Percentiles rank a stretch among this genome's conserved stretches.
Evolutionary conservation across 1,140 invertebrate species (phyloP).

Genomic region (Carcinoscorpius rotundicauda): DNA sequence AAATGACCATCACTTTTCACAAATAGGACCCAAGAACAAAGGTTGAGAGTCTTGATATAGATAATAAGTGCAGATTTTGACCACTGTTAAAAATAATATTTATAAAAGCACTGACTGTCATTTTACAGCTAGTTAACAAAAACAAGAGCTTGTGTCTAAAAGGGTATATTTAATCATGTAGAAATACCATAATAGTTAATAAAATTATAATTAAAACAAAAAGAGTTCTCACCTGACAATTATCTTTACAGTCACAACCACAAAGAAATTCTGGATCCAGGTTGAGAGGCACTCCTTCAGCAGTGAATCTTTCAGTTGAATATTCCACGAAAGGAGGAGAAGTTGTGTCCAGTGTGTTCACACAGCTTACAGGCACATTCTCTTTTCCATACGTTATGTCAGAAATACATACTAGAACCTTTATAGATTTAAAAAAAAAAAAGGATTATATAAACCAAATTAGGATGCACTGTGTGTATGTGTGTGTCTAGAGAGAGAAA

Average conservation of each 20-base stretch:
- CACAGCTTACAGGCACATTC: constrained; percentile 71
- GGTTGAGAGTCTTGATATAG: no score
- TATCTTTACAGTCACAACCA: constrained; percentile 83
- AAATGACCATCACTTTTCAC: no score
- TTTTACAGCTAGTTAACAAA: no score
- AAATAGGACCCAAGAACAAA: no score
- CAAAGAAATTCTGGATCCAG: constrained; percentile 71
- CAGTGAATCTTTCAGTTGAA: constrained; percentile 65
- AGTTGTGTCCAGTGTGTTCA: constrained; percentile 75
- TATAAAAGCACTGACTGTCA: no score
- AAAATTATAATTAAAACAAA: not conserved
- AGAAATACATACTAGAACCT: not conserved
- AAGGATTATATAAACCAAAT: no score
- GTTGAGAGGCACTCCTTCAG: constrained; percentile 67
- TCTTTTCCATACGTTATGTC: constrained; percentile 66
- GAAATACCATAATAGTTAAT: no score
- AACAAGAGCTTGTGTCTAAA: no score
- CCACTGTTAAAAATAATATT: no score
- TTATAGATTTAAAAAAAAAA: not conserved
- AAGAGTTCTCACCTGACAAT: constrained; percentile 56
- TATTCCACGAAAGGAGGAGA: constrained; percentile 74
- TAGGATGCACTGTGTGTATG: no score
- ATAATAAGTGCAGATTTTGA: no score
- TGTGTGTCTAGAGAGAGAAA: not conserved
- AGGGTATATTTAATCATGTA: no score